Base-by-base conservation (phyloP, 1,140 invertebrate genomes). In the Cotesia glomerata region DNA sequence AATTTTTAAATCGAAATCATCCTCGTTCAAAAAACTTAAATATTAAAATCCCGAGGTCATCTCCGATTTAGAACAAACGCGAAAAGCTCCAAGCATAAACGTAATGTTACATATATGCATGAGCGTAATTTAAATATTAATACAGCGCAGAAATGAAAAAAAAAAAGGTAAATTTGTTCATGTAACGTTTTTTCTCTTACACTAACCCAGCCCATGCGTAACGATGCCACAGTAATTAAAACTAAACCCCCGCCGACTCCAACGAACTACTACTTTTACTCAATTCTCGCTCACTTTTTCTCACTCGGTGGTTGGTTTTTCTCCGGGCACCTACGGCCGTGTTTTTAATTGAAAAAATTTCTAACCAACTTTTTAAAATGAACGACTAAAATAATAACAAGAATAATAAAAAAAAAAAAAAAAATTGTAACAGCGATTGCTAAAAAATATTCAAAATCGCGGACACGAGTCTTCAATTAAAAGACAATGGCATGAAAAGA, bases 271-370 rank as follows among this genome's bases (percentile, higher is more conserved):
- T 34, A 1, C 13, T 14, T 54, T 67, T 49, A 35, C 34, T 54
- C 65, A 34, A 14, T 52, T 26, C 3, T 51, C 2, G 16, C 36
- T 49, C 45, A 5, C 63, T 36, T 35, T 36, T 64, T 64, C 62
- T 39, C 34, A 51, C 26, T 67, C 65, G 34, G 26, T 26, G 26
- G 26, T 26, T 26, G 26, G 26, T 26, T 16, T 51, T 34, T 39
- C 63, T 39, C 26, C 8, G 5, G 3, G 45, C 32, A 26, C 35
- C 39, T 35, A 5, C 36, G 18, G 5, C 62, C 74, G 73, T 74
- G 67, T 77, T 84, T 82, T 84, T 84, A 83, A 83, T 84, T 84
- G 81, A 84, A 84, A 84, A 83, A 83, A 82, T 80, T 84, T 76
- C 75, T 71, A 76, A 74, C 76, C 61, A 81, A 80, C 79, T 79